Base-by-base conservation (phyloP, 2,888 invertebrate genomes). In the Calameuta pallipes region DNA sequence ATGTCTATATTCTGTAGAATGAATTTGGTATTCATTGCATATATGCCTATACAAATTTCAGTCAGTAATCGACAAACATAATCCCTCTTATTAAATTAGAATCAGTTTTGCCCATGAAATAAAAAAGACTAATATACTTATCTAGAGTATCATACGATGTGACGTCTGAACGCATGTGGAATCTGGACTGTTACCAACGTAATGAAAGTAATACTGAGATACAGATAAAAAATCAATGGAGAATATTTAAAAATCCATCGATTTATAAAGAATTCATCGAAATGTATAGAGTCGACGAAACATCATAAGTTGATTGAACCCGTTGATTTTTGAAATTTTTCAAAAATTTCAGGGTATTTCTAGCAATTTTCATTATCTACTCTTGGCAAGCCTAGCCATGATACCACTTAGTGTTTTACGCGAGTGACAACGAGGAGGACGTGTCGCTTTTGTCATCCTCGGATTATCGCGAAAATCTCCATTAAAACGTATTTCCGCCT, bases 81-180 rank as follows among this genome's bases (percentile, higher is more conserved):
- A 56, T 23, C 1, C 6, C 23, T 56, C 6, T 23, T 23, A 56
- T 56, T 56, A 56, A 56, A 56, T 56, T 56, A 56, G 15, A 56
- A 6, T 23, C 23, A 2, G 23, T 56, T 56, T 56, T 56, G 23
- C 9, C 56, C 1, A 56, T 56, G 23, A 9, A 9, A 56, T 36
- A 12, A 36, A 1, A 56, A 56, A 56, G 23, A 56, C 23, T 56
- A 56, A 56, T 6, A 23, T 56, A 56, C 56, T 56, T 56, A 56
- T 56, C 23, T 23, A 9, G 69, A 75, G 41, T 75, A 82, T 82
- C 81, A 79, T 81, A 79, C 81, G 82, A 82, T 82, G 69, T 81
- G 82, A 82, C 82, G 80, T 82, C 70, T 70, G 56, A 23, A 23
- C 9, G 41, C 37, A 4, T 6, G 41, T 15, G 6, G 41, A 41